Percentiles rank a stretch among this genome's conserved stretches.
These are phyloP conservation scores for Polymixis lichenea DNA, from an alignment of 2,888 invertebrate species.

Conservation along the genomic window DNA sequence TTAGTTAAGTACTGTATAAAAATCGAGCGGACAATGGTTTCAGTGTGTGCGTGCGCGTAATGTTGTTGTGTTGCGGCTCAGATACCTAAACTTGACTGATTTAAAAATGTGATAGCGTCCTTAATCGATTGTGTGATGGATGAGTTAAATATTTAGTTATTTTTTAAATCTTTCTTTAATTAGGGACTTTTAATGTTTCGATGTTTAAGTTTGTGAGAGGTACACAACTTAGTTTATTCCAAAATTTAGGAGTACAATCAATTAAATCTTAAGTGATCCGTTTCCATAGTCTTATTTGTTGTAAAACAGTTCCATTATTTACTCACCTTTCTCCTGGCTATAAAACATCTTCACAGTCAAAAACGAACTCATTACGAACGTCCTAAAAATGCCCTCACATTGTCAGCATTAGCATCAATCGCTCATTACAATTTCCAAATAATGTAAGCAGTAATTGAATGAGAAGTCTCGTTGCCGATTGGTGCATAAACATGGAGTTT, in stretches of 20 bases:
- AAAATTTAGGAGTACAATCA: background rate
- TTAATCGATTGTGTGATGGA: background rate
- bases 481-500: conserved; percentile 55
- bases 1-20: too few relatives aligned
- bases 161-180: too few relatives aligned
- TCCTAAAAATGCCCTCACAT: background rate
- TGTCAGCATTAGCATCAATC: conserved; percentile 14
- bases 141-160: background rate
- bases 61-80: too few relatives aligned
- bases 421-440: conserved; percentile 44
- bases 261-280: background rate
- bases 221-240: background rate
- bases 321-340: too few relatives aligned
- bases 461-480: conserved; percentile 38
- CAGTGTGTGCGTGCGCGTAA: too few relatives aligned
- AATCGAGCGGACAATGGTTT: too few relatives aligned
- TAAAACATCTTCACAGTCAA: background rate
- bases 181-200: background rate
- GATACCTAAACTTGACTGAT: too few relatives aligned
- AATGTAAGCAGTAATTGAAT: conserved; percentile 47
- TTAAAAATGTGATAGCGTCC: too few relatives aligned
- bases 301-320: background rate
- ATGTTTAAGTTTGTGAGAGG: conserved; percentile 1
- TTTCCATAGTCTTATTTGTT: background rate
- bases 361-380: conserved; percentile 3